Evolutionary conservation across 2,797 vertebrate species (phyloP).

Genomic region (Sarcoramphus papa): DNA sequence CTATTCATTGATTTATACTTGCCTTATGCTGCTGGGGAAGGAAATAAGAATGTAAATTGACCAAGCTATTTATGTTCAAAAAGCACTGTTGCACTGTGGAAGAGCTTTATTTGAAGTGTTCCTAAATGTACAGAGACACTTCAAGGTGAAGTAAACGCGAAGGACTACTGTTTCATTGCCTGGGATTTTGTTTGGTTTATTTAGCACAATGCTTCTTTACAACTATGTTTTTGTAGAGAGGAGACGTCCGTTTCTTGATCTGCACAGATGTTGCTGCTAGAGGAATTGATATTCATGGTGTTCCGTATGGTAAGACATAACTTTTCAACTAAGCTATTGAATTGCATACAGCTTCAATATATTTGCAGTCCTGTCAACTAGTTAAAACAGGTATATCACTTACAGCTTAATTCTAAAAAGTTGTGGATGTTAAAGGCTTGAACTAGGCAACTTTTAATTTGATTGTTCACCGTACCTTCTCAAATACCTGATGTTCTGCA

Average conservation of each 20-base stretch:
- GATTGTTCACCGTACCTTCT: accelerated
- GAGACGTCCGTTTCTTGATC: slow-evolving; percentile 90
- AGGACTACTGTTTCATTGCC: not conserved
- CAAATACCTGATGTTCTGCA: not conserved
- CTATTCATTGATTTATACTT: not conserved
- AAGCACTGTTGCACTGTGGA: not conserved
- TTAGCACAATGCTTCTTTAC: not conserved
- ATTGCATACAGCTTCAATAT: not conserved
- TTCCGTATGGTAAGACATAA: slow-evolving; percentile 86
- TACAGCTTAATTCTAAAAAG: not conserved
- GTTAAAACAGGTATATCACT: not conserved
- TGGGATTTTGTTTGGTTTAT: not conserved
- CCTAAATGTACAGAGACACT: not conserved
- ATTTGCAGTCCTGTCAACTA: not conserved
- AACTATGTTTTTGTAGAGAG: slow-evolving; percentile 75
- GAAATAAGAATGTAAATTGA: not conserved
- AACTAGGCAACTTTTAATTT: not conserved
- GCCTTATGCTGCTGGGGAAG: not conserved
- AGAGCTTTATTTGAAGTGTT: not conserved
- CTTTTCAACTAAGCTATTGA: not conserved
- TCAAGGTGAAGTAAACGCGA: not conserved
- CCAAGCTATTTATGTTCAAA: not conserved
- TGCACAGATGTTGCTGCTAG: slow-evolving; percentile 97
- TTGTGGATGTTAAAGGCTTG: not conserved
- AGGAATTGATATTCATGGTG: slow-evolving; percentile 94